A percentile compares a stretch with the other conserved stretches of the same genome.
phyloP scores from a whole-genome alignment of 2,797 vertebrate genomes.

The Semaprochilodus insignis region DNA sequence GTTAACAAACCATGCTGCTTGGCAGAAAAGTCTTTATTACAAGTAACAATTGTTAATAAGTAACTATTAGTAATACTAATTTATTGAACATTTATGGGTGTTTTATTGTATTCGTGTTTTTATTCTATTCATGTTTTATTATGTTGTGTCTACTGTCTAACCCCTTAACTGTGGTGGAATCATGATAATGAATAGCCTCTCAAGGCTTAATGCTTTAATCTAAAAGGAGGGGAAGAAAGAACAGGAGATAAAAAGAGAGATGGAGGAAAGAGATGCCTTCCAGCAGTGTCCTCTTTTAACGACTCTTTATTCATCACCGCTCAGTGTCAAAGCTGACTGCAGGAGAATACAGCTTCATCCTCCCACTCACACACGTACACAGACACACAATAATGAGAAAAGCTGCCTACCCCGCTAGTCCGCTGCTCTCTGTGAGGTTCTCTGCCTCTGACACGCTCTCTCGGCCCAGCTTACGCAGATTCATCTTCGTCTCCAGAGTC shows the following conservation, averaged over 20 bases:
- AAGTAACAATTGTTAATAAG: no score
- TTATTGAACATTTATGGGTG: no score
- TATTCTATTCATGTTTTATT: no score
- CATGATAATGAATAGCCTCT: no score
- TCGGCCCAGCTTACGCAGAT: conserved; percentile 87
- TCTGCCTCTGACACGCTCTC: conserved; percentile 76
- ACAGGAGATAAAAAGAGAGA: neutral
- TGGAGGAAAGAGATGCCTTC: neutral
- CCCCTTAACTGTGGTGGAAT: no score
- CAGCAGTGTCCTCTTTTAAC: neutral
- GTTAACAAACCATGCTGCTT: neutral
- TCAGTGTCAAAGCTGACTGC: conserved; percentile 10
- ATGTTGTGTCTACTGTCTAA: no score
- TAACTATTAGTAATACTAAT: no score
- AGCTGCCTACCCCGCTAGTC: conserved; percentile 73
- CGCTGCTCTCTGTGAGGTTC: conserved; percentile 65
- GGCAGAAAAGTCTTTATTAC: no score
- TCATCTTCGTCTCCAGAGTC: conserved; percentile 91
- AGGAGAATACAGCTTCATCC: neutral
- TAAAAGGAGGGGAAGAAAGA: neutral
- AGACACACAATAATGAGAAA: conserved; percentile 1
- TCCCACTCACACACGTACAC: neutral
- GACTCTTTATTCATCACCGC: neutral
- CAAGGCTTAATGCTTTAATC: neutral
- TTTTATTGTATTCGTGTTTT: no score